Evolutionary conservation across 2,797 vertebrate genomes (phyloP).

Genomic region (Enteromius radiatus): DNA sequence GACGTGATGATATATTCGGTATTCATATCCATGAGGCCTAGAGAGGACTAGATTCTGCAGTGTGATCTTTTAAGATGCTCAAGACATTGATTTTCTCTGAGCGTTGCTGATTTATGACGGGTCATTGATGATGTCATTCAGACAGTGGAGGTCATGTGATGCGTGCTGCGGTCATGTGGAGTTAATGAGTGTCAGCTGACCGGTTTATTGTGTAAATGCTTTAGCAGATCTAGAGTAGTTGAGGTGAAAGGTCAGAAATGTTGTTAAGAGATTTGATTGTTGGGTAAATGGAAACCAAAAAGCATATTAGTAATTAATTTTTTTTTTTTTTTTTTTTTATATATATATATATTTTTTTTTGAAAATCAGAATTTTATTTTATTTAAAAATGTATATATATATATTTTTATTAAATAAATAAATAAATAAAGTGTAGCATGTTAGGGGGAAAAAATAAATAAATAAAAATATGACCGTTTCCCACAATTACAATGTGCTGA

Average conservation of each 20-base stretch:
- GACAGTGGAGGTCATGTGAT: background rate
- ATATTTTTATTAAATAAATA: too few species aligned
- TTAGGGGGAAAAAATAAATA: too few species aligned
- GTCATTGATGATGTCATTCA: background rate
- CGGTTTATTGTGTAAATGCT: background rate
- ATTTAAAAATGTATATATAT: too few species aligned
- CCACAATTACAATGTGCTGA: too few species aligned
- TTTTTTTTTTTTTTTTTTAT: background rate
- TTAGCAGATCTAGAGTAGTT: background rate
- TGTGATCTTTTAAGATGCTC: background rate
- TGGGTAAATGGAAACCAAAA: background rate
- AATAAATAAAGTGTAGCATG: too few species aligned
- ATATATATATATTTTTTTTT: too few species aligned
- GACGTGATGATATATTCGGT: background rate
- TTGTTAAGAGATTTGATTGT: background rate
- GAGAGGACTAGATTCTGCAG: background rate
- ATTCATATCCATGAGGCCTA: background rate
- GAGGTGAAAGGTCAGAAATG: constrained; percentile 1
- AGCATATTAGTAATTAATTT: background rate
- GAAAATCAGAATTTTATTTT: too few species aligned
- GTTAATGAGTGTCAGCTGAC: background rate
- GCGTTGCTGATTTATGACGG: background rate
- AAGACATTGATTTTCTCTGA: background rate
- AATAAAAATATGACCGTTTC: too few species aligned
- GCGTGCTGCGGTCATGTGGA: background rate